Percentiles rank a stretch among this genome's conserved stretches.
These are phyloP conservation scores for Maniola jurtina DNA, from an alignment of 1,140 invertebrate genomes.

Conservation along the genomic window DNA sequence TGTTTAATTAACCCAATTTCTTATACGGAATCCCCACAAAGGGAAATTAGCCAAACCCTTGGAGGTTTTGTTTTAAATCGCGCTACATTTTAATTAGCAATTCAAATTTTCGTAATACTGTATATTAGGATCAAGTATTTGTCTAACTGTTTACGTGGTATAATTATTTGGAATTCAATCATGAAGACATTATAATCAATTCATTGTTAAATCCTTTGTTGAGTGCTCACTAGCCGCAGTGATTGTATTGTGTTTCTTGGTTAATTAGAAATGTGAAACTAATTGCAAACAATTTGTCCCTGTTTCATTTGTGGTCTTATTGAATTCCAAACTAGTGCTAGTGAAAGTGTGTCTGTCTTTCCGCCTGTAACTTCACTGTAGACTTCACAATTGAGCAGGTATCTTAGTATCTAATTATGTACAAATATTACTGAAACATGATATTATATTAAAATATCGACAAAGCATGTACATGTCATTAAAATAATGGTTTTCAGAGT, in stretches of 20 bases:
- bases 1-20: constrained; percentile 9
- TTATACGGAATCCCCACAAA: constrained; percentile 6
- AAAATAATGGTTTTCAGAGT: constrained; percentile 27
- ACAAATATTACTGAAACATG: too few relatives aligned
- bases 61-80: constrained; percentile 2
- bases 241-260: neutral
- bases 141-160: neutral
- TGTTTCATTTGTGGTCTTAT: too few relatives aligned
- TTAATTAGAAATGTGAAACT: neutral
- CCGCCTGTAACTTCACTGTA: too few relatives aligned
- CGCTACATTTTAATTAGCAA: neutral
- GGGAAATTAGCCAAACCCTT: neutral
- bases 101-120: constrained; percentile 1
- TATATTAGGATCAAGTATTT: neutral
- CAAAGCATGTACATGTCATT: neutral
- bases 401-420: too few relatives aligned
- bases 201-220: constrained; percentile 8
- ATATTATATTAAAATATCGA: too few relatives aligned
- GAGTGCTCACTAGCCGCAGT: neutral
- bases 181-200: constrained; percentile 7
- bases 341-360: too few relatives aligned
- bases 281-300: neutral
- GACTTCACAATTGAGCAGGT: too few relatives aligned
- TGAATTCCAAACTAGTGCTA: too few relatives aligned
- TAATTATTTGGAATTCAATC: constrained; percentile 11